Conservation (phyloP, 2,797 vertebrate genomes). For the Parambassis ranga region DNA sequence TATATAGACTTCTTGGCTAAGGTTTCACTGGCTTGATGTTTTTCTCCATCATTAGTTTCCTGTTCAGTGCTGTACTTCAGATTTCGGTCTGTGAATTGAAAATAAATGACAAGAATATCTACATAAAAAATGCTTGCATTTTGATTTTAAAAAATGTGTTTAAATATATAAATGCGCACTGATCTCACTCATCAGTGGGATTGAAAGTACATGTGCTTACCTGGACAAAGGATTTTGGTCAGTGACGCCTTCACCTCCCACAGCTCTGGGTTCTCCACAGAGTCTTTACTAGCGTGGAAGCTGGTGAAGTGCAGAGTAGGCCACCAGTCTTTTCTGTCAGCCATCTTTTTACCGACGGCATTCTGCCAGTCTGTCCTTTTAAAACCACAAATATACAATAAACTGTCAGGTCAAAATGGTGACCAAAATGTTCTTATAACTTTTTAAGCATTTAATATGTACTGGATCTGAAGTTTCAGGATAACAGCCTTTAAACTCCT, state of each 20-base stretch:
- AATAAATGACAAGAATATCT: neutral
- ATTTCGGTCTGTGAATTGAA: slow-evolving; percentile 31
- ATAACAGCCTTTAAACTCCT: slow-evolving; percentile 75
- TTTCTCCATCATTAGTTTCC: neutral
- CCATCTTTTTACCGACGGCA: slow-evolving; percentile 76
- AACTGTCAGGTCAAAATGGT: neutral
- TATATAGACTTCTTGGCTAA: neutral
- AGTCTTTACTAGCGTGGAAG: slow-evolving; percentile 80
- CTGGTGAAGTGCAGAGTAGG: slow-evolving; percentile 86
- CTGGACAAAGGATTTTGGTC: slow-evolving; percentile 74
- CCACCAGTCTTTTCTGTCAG: slow-evolving; percentile 86
- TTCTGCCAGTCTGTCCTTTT: slow-evolving; percentile 41
- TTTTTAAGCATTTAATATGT: slow-evolving; percentile 26
- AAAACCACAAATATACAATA: neutral
- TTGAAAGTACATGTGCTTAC: too few species aligned
- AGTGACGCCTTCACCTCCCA: slow-evolving; percentile 80
- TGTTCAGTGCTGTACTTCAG: slow-evolving; percentile 29
- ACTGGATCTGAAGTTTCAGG: slow-evolving; percentile 76
- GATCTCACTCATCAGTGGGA: too few species aligned
- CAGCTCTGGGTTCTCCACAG: slow-evolving; percentile 69
- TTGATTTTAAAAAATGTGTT: neutral
- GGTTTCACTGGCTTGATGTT: neutral
- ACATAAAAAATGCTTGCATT: neutral
- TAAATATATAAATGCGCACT: neutral
- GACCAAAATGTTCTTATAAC: neutral